phyloP scores from a whole-genome alignment of 2,888 invertebrate species.

The Drosophila buzzatii region DNA sequence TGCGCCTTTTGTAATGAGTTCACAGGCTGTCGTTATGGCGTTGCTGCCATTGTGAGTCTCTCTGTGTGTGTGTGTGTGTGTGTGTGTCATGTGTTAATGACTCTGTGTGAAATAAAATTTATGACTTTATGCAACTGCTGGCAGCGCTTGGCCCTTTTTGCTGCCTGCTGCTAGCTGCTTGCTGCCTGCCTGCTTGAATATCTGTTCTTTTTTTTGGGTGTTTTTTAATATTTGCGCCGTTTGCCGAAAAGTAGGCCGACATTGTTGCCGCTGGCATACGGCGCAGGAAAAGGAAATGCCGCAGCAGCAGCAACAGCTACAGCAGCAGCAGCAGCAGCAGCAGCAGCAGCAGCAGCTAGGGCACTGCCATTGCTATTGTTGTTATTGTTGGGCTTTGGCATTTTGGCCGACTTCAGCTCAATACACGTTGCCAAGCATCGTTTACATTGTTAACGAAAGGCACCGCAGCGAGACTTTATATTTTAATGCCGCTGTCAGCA shows the following conservation, averaged over 20 bases:
- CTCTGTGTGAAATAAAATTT: slow-evolving; percentile 80
- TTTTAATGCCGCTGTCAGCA: slow-evolving; percentile 79
- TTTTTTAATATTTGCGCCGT: slow-evolving; percentile 75
- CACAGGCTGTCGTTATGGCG: slow-evolving; percentile 63
- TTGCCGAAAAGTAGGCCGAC: slow-evolving; percentile 77
- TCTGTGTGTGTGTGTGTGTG: slow-evolving; percentile 44
- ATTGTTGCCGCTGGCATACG: slow-evolving; percentile 77
- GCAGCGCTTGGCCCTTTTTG: slow-evolving; percentile 53
- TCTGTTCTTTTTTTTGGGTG: slow-evolving; percentile 54
- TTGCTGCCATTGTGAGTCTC: slow-evolving; percentile 34
- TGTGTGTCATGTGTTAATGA: slow-evolving; percentile 78
- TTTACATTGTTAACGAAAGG: slow-evolving; percentile 77
- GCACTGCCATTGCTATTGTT: slow-evolving; percentile 32
- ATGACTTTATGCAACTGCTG: slow-evolving; percentile 81
- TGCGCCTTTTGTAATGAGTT: slow-evolving; percentile 74
- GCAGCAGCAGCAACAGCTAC: slow-evolving; percentile 55
- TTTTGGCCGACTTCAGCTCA: slow-evolving; percentile 73
- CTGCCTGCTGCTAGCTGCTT: slow-evolving; percentile 24
- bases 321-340: slow-evolving; percentile 42
- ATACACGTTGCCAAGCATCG: slow-evolving; percentile 61
- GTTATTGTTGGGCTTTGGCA: slow-evolving; percentile 47
- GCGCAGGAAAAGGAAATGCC: slow-evolving; percentile 77
- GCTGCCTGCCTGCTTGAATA: slow-evolving; percentile 29
- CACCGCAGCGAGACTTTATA: slow-evolving; percentile 72
- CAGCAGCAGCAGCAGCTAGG: slow-evolving; percentile 6